Evolutionary conservation across 2,113 vertebrate genomes (phyloP), one percentile per base, ranked within the genome.

Genomic region (Danionella cerebrum): DNA sequence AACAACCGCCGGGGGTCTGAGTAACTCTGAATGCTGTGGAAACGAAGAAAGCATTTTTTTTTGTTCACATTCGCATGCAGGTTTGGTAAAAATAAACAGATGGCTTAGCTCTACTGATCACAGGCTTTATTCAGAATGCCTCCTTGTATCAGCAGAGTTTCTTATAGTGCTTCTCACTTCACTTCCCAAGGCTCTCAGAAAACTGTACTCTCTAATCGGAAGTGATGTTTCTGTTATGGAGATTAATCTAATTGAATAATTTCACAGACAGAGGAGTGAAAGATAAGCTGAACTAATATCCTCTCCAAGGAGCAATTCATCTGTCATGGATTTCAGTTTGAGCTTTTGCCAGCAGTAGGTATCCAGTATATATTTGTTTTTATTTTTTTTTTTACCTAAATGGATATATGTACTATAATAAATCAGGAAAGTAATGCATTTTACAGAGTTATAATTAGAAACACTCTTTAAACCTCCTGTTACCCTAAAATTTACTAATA

Each of bases 1-100:
- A 81, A 86, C 87, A 89, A 90, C 88, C 83, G 69, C 75, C 84
- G 77, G 76, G 77, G 74, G 77, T 27, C 5, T 11, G 6, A 16
- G 24, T 19, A 39, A 18, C n/a, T 36, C 14, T 57, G 19, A 13
- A 67, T 36, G 29, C 19, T 47, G 29, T 25, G 19, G 42, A 63
- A 35, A 63, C 36, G 8, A 63, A 63, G 59, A 33, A 63, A 44
- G 39, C 59, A 13, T 41, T 31, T 47, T 62, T 21, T n/a, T n/a
- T n/a, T n/a, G n/a, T n/a, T 14, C 41, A 47, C 25, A 12, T 18
- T 13, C 24, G 19, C 16, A 14, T 29, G 24, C n/a, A n/a, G 2
- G 13, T 59, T 4, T 59, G 55, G n/a, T n/a, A n/a, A n/a, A n/a
- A n/a, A n/a, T 29, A 60, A 31, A 44, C 39, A 60, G 14, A 60